Conservation (phyloP, 2,797 vertebrate genomes). For the Sebastes ruberrimus region DNA sequence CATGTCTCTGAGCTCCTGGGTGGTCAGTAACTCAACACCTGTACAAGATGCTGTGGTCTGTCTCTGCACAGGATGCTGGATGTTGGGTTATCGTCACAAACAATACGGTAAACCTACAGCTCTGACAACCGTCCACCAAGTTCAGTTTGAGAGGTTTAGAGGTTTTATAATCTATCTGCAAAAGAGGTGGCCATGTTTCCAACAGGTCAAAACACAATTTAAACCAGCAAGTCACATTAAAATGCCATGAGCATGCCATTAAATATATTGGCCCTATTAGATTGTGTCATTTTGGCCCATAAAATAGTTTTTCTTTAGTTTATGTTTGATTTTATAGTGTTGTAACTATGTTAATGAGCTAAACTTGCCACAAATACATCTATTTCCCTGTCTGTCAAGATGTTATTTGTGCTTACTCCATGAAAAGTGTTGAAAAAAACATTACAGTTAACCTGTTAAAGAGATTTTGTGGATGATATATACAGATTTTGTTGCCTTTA, state of each 20-base stretch:
- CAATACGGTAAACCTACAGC: not conserved
- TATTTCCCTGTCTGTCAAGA: not conserved
- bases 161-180: not conserved
- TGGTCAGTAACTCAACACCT: constrained; percentile 74
- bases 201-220: not conserved
- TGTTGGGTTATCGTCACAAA: not conserved
- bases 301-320: not conserved
- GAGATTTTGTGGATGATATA: not conserved
- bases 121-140: not conserved
- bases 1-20: constrained; percentile 54
- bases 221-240: not conserved
- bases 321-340: not conserved
- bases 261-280: not conserved
- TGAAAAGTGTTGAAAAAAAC: not conserved
- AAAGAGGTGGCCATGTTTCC: not conserved
- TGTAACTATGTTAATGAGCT: not conserved
- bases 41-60: constrained; percentile 39
- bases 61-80: not conserved
- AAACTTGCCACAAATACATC: not conserved
- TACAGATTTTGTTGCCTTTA: not conserved
- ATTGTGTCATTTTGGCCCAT: not conserved
- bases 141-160: not conserved
- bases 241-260: not conserved
- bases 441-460: not conserved
- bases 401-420: not conserved